These are phyloP conservation scores for Chrysina gloriosa DNA, from an alignment of 2,888 invertebrate genomes.

Conservation along the genomic window DNA sequence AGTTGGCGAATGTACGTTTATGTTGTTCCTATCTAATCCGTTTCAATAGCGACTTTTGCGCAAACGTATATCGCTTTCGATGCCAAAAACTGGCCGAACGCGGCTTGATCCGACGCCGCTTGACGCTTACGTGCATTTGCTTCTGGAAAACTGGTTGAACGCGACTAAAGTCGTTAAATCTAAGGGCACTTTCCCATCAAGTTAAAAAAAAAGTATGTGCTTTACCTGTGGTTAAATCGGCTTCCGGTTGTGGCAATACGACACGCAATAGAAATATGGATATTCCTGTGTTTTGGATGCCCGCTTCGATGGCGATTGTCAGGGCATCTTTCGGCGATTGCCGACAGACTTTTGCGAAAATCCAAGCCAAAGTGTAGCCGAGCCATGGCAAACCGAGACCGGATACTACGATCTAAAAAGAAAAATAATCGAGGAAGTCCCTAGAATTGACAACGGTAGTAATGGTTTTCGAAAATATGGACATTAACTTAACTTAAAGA, in stretches of 20 bases:
- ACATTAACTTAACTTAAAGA: too few relatives aligned
- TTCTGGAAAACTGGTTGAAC: too few relatives aligned
- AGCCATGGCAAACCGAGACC: conserved; percentile 86
- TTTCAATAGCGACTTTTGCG: too few relatives aligned
- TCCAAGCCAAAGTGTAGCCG: conserved; percentile 80
- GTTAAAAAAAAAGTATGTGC: conserved; percentile 2
- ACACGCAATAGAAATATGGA: conserved; percentile 88
- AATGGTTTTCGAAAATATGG: too few relatives aligned
- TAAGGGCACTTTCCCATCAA: not conserved
- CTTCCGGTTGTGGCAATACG: conserved; percentile 85
- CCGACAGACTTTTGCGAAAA: conserved; percentile 70
- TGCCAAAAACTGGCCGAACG: too few relatives aligned
- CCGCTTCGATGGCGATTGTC: conserved; percentile 94
- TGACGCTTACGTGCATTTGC: too few relatives aligned
- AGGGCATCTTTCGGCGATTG: conserved; percentile 77
- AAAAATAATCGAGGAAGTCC: not conserved
- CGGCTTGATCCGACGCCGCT: too few relatives aligned
- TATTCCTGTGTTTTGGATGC: conserved; percentile 94
- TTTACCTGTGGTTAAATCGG: conserved; percentile 86
- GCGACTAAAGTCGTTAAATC: too few relatives aligned
- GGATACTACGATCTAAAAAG: conserved; percentile 78
- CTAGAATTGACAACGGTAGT: too few relatives aligned
- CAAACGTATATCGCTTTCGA: too few relatives aligned
- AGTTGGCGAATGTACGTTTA: too few relatives aligned
- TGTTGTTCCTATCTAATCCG: too few relatives aligned